phyloP scores from a whole-genome alignment of 1,140 invertebrate genomes.

The Frieseomelitta varia region DNA sequence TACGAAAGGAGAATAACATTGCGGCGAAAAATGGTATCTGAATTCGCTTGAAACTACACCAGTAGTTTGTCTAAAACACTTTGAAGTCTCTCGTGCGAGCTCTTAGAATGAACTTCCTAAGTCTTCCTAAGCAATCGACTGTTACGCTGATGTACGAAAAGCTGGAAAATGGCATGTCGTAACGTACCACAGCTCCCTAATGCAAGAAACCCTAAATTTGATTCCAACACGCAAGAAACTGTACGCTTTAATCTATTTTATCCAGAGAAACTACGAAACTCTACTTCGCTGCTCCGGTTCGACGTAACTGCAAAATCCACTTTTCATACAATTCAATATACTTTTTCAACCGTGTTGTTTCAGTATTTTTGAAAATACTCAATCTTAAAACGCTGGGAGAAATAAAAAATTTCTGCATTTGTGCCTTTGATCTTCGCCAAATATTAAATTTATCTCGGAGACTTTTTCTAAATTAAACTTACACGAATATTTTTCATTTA shows the following conservation, averaged over 20 bases:
- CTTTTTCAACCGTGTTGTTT: no score
- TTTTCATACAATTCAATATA: background rate
- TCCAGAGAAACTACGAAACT: background rate
- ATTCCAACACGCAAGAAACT: background rate
- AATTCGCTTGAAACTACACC: background rate
- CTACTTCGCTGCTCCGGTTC: background rate
- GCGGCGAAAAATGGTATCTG: background rate
- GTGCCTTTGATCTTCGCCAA: no score
- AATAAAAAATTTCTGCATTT: no score
- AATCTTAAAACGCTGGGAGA: no score
- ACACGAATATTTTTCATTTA: no score
- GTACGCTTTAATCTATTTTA: background rate
- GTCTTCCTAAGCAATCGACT: no score
- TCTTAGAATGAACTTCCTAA: background rate
- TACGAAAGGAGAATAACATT: no score
- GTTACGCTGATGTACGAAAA: background rate
- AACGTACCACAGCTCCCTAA: background rate
- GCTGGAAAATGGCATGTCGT: background rate
- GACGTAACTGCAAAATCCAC: background rate
- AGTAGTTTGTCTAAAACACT: background rate
- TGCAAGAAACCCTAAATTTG: slow-evolving; percentile 9
- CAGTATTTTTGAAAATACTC: no score
- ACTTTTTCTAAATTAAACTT: no score
- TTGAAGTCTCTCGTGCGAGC: no score
- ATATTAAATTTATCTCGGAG: no score